These are phyloP conservation scores for Microhierax caerulescens DNA, from an alignment of 2,797 vertebrate species.

Conservation along the genomic window DNA sequence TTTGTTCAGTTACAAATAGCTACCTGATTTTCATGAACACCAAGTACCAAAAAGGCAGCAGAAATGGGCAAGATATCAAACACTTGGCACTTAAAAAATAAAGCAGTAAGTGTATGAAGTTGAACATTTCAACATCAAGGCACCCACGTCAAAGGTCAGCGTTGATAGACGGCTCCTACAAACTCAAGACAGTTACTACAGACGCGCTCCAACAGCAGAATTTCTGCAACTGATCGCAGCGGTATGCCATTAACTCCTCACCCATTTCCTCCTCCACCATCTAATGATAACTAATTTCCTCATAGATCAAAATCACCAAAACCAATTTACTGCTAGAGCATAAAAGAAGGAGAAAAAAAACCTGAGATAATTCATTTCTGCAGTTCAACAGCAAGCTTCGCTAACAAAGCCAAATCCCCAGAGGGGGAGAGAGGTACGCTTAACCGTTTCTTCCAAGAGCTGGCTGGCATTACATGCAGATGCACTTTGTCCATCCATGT, in stretches of 20 bases:
- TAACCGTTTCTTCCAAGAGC: neutral
- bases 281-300: slow-evolving; percentile 46
- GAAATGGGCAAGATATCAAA: neutral
- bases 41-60: neutral
- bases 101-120: neutral
- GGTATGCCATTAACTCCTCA: slow-evolving; percentile 16
- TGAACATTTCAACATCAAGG: neutral
- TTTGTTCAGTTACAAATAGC: neutral
- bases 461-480: neutral
- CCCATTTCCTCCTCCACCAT: slow-evolving; percentile 17
- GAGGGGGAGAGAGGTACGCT: neutral
- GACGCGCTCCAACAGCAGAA: neutral
- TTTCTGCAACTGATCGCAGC: slow-evolving; percentile 36
- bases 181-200: neutral
- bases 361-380: neutral
- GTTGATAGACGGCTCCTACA: neutral
- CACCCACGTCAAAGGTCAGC: neutral
- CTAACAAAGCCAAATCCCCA: neutral
- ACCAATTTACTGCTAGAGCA: neutral
- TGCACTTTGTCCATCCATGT: neutral
- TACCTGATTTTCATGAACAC: neutral
- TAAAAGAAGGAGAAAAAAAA: neutral
- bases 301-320: slow-evolving; percentile 41
- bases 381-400: neutral
- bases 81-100: neutral